These are phyloP conservation scores for Hypomesus transpacificus DNA, from an alignment of 2,113 vertebrate genomes.

Conservation along the genomic window DNA sequence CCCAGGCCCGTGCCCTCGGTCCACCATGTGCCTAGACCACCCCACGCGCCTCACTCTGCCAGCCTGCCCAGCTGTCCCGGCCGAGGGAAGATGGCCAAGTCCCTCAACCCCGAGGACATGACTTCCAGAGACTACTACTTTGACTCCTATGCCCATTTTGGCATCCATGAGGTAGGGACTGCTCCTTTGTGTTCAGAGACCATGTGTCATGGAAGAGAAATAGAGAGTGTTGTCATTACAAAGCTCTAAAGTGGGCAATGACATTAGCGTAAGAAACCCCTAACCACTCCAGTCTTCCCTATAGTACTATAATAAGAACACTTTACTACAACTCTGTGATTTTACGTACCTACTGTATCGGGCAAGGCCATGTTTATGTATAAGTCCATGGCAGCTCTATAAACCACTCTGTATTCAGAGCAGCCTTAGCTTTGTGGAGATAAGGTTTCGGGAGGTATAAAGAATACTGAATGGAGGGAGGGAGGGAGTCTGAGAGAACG, in stretches of 20 bases:
- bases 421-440: background rate
- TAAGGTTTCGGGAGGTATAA: background rate
- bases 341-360: too few relatives aligned
- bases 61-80: slow-evolving; percentile 83
- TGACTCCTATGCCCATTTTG: slow-evolving; percentile 97
- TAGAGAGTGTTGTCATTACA: too few relatives aligned
- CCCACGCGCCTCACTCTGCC: slow-evolving; percentile 75
- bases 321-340: too few relatives aligned
- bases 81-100: slow-evolving; percentile 89
- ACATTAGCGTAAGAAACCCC: too few relatives aligned
- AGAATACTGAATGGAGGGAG: background rate
- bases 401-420: too few relatives aligned
- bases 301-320: too few relatives aligned
- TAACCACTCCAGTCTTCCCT: too few relatives aligned
- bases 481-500: background rate
- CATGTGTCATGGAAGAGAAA: background rate
- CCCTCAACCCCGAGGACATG: slow-evolving; percentile 95
- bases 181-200: background rate
- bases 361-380: too few relatives aligned
- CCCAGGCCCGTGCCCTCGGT: slow-evolving; percentile 84
- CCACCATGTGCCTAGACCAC: slow-evolving; percentile 69
- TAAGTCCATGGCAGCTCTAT: too few relatives aligned
- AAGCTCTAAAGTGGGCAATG: too few relatives aligned
- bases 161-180: slow-evolving; percentile 90
- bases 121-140: slow-evolving; percentile 98